Conservation (phyloP, 2,888 invertebrate genomes). For the Hetaerina titia region DNA sequence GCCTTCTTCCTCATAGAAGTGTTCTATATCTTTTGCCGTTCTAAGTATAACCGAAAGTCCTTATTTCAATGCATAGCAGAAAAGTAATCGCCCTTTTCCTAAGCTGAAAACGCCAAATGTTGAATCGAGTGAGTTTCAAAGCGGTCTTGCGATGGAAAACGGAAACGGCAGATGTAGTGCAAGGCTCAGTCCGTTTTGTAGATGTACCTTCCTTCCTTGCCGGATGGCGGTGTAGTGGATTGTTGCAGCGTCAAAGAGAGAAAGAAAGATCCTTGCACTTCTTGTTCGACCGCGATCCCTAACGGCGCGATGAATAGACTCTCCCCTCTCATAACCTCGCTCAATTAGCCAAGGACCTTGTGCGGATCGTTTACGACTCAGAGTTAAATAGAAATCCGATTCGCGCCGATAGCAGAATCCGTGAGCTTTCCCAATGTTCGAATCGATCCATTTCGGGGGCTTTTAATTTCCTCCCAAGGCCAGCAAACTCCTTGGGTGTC, state of each 20-base stretch:
- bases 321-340: neutral
- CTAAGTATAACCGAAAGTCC: too few species aligned
- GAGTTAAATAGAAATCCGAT: constrained; percentile 27
- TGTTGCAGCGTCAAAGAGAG: neutral
- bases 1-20: too few species aligned
- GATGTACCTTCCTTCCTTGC: too few species aligned
- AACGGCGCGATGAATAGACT: neutral
- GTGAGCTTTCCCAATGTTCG: neutral
- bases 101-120: too few species aligned
- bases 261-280: neutral
- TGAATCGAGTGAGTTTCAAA: too few species aligned
- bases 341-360: neutral
- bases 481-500: neutral
- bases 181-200: too few species aligned
- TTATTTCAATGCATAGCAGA: too few species aligned
- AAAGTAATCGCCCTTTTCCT: too few species aligned
- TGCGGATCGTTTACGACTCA: neutral
- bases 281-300: neutral
- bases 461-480: neutral
- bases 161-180: too few species aligned
- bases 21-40: too few species aligned
- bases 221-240: too few species aligned
- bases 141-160: too few species aligned
- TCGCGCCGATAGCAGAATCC: constrained; percentile 23
- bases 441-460: neutral